Conservation (phyloP, 2,797 vertebrate species). For the Myotis planiceps region DNA sequence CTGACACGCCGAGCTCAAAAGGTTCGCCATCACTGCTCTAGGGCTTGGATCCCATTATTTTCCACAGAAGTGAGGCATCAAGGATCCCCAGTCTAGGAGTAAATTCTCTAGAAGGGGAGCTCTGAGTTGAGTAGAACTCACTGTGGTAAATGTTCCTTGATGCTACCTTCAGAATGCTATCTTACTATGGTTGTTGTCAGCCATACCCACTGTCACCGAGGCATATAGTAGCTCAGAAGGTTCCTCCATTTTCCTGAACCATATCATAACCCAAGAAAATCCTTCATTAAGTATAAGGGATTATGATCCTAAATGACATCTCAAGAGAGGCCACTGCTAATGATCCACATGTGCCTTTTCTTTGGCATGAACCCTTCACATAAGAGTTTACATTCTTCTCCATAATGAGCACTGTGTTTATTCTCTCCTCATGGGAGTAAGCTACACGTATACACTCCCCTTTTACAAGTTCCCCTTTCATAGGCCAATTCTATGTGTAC, state of each 20-base stretch:
- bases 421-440: not conserved
- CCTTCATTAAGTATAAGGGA: not conserved
- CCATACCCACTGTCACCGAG: not conserved
- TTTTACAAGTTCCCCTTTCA: not conserved
- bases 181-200: not conserved
- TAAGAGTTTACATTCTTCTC: constrained; percentile 10
- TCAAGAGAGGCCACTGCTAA: not conserved
- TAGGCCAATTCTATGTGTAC: not conserved
- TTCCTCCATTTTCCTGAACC: not conserved
- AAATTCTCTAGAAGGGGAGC: not conserved
- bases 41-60: not conserved
- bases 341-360: not conserved
- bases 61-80: not conserved
- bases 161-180: not conserved
- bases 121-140: not conserved
- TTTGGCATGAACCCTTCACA: not conserved
- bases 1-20: too few relatives aligned
- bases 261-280: not conserved
- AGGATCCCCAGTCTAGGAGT: not conserved
- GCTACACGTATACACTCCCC: not conserved
- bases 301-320: constrained; percentile 9
- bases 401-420: not conserved
- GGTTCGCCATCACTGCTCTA: not conserved
- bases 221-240: not conserved
- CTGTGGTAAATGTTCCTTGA: not conserved